phyloP scores from a whole-genome alignment of 2,113 vertebrate genomes.

The Microtus montanus region DNA sequence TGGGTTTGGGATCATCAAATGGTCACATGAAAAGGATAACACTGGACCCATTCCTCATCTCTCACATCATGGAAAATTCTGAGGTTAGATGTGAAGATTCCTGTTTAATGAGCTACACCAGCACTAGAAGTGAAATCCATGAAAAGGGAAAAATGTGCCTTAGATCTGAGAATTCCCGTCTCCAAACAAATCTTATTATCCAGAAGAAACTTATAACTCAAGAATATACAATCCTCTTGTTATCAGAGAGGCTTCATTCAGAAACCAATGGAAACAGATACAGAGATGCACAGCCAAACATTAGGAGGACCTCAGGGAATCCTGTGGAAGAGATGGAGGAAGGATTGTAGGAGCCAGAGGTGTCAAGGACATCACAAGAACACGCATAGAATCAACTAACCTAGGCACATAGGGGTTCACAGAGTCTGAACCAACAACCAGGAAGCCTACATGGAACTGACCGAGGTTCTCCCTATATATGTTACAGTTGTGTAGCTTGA shows the following conservation, averaged over 20 bases:
- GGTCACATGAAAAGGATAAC: background rate
- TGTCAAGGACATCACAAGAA: background rate
- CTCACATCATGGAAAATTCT: background rate
- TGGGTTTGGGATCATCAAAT: background rate
- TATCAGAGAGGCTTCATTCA: background rate
- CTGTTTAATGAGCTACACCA: background rate
- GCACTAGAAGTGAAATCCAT: background rate
- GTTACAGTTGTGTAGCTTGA: background rate
- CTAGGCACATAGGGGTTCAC: background rate
- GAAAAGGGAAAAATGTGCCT: background rate
- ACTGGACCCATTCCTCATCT: background rate
- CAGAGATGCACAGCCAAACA: background rate
- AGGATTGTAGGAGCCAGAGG: background rate
- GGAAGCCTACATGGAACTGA: background rate
- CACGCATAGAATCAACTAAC: background rate
- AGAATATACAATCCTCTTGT: background rate
- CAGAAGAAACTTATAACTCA: background rate
- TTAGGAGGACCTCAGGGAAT: background rate
- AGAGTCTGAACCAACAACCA: background rate
- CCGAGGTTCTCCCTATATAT: background rate
- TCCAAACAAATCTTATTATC: background rate
- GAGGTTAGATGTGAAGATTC: background rate
- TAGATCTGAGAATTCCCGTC: background rate
- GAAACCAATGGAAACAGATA: background rate
- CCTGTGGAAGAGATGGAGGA: background rate